Evolutionary conservation across 2,797 vertebrate species (phyloP).

Genomic region (Amazona ochrocephala): DNA sequence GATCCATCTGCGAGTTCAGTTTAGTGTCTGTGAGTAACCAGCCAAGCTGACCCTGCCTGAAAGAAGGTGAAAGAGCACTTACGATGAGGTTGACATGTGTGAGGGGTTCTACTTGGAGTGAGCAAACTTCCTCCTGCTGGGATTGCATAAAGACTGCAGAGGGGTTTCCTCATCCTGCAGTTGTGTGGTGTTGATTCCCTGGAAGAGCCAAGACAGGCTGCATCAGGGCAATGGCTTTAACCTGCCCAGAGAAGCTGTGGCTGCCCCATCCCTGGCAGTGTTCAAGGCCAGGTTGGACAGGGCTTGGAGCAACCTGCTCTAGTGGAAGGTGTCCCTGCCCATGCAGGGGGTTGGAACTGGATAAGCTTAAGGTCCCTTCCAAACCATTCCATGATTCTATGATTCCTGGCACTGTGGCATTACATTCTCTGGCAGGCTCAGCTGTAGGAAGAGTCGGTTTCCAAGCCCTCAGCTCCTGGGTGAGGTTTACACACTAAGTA

Average conservation of each 20-base stretch:
- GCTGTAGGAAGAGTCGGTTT: background rate
- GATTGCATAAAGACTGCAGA: background rate
- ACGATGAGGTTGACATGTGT: background rate
- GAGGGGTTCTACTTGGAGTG: background rate
- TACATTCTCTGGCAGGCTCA: background rate
- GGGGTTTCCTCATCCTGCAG: background rate
- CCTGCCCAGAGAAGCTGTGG: background rate
- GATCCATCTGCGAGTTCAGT: background rate
- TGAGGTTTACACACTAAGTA: background rate
- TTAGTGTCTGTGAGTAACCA: background rate
- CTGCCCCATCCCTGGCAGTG: background rate
- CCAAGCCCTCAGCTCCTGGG: background rate
- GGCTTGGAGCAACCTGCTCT: background rate
- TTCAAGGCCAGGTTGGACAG: background rate
- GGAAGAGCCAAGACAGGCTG: background rate
- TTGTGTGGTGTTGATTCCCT: rapidly evolving
- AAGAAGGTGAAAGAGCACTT: too few species aligned
- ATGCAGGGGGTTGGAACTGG: background rate
- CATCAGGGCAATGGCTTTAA: background rate
- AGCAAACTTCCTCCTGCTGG: background rate
- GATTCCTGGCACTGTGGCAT: background rate
- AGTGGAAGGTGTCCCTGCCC: background rate
- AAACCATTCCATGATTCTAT: background rate
- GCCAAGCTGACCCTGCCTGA: background rate
- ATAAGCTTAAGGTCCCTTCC: background rate